phyloP scores from a whole-genome alignment of 2,888 invertebrate species.

The Chymomyza fuscimana region DNA sequence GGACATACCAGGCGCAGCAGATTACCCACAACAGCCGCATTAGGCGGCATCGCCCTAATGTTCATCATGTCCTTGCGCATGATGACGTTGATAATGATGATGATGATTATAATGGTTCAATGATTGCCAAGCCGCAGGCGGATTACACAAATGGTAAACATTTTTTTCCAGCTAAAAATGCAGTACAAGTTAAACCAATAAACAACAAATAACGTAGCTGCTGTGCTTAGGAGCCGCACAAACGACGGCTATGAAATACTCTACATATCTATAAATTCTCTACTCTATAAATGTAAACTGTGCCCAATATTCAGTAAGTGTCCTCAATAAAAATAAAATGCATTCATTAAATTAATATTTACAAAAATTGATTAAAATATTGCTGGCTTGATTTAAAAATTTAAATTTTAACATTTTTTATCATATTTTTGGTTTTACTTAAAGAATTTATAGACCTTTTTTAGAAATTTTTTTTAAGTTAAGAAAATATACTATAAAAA shows the following conservation, averaged over 20 bases:
- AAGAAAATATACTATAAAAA: too few species aligned
- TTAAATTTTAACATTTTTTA: too few species aligned
- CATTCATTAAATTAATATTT: too few species aligned
- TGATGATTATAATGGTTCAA: conserved; percentile 32
- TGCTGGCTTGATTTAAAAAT: too few species aligned
- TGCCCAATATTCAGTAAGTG: too few species aligned
- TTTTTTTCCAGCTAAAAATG: conserved; percentile 33
- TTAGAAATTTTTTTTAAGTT: too few species aligned
- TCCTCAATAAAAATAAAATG: too few species aligned
- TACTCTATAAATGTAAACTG: too few species aligned
- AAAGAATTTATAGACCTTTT: too few species aligned
- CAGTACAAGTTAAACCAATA: not conserved
- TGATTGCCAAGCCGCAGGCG: conserved; percentile 72
- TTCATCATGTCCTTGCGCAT: not conserved
- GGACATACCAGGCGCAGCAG: not conserved
- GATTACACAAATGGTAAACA: conserved; percentile 72
- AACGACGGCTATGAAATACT: not conserved
- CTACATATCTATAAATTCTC: not conserved
- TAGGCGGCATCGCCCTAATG: conserved; percentile 37
- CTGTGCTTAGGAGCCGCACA: too few species aligned
- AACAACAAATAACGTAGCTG: not conserved
- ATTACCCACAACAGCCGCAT: conserved; percentile 55
- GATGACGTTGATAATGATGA: not conserved
- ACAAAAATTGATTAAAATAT: too few species aligned
- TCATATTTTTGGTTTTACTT: too few species aligned